Evolutionary conservation across 2,888 invertebrate genomes (phyloP), one percentile per base, ranked within the genome.

Genomic region (Slavum lentiscoides): DNA sequence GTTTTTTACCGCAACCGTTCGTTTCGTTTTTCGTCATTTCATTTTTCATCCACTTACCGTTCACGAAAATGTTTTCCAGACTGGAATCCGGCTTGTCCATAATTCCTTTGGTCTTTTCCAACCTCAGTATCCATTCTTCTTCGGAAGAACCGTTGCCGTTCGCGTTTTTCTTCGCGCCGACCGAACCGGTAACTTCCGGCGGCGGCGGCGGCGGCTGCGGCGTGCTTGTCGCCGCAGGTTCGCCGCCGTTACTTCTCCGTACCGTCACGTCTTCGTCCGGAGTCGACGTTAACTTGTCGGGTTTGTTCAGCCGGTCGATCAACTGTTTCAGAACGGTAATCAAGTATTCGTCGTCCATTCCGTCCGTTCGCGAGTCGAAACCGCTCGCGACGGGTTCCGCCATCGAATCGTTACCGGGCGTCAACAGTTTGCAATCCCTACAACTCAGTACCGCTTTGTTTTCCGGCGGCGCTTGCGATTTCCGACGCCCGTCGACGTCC

Each of bases 301-400:
- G 0, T 15, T 64, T 80, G 17, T 70, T 37, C n/a, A 58, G 19
- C 64, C 66, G 64, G 2, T 72, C 64, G n/a, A 80, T 80, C n/a
- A 80, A n/a, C 9, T 72, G 55, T 39, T 80, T 64, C n/a, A 80
- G 66, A 72, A 72, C 21, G n/a, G 39, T 66, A 39, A 64, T 43
- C 13, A 72, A 55, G 39, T 72, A 39, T 49, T 80, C 72, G 21
- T 80, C 64, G 15, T 64, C 15, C 1, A n/a, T 80, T 72, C 58
- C 1, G 58, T 55, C 49, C 9, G 43, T 17, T 23, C n/a, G 19
- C 19, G 30, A n/a, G 23, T 53, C 23, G 15, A 37, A 30, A 69
- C 11, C 21, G 2, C 17, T 69, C 11, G 21, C 13, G 6, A 39
- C 13, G 6, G 21, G 9, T 58, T 58, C 53, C 11, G 5, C 4